These are phyloP conservation scores for Hirtodrosophila alboralis DNA, from an alignment of 2,888 invertebrate species.

Conservation along the genomic window DNA sequence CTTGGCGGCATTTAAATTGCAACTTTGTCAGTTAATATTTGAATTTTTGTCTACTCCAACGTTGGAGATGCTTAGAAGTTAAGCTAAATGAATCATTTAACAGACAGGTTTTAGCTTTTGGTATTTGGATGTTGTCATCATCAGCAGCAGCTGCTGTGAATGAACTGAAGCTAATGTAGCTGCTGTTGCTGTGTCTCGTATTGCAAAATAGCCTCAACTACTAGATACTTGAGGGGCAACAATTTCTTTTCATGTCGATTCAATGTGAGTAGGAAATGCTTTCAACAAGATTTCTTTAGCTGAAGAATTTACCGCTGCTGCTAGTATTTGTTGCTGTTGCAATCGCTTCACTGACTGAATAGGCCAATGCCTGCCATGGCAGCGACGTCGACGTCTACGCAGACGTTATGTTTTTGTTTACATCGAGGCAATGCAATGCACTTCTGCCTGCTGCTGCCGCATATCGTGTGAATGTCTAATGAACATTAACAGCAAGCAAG, in stretches of 20 bases:
- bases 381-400: conserved; percentile 1
- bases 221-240: conserved; percentile 31
- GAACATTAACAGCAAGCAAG: conserved; percentile 31
- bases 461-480: conserved; percentile 39
- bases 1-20: conserved; percentile 44
- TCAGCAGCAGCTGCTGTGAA: conserved; percentile 31
- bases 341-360: conserved; percentile 54
- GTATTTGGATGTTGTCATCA: conserved; percentile 58
- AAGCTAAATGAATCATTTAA: conserved; percentile 40
- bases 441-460: conserved; percentile 50
- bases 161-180: conserved; percentile 43
- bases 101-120: conserved; percentile 47
- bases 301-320: conserved; percentile 69
- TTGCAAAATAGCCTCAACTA: conserved; percentile 45
- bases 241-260: conserved; percentile 62
- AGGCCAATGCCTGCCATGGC: conserved; percentile 52
- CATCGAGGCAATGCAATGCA: conserved; percentile 54
- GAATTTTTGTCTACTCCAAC: conserved; percentile 29
- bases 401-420: conserved; percentile 41
- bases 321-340: conserved; percentile 44
- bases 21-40: conserved; percentile 44
- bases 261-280: conserved; percentile 69
- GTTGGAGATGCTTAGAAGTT: conserved; percentile 28
- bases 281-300: conserved; percentile 75
- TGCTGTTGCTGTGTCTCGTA: background rate